These are phyloP conservation scores for Sternotherus odoratus DNA, from an alignment of 2,797 vertebrate species.

Conservation along the genomic window DNA sequence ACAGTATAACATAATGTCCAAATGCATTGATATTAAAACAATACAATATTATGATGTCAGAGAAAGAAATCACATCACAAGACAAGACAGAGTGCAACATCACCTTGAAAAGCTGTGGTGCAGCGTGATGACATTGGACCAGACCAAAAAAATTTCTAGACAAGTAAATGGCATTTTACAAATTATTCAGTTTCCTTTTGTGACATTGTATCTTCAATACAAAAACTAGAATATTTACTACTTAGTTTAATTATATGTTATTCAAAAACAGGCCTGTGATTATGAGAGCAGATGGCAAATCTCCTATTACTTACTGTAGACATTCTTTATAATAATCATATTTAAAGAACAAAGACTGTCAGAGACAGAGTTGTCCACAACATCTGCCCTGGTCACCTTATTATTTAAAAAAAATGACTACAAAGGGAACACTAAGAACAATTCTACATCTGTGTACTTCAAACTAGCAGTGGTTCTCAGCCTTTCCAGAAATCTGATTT, in stretches of 20 bases:
- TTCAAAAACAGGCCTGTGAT: neutral
- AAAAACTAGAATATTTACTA: neutral
- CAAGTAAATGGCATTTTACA: neutral
- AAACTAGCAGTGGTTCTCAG: no score
- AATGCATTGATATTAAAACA: neutral
- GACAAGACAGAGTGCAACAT: neutral
- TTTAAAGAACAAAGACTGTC: neutral
- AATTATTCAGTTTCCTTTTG: neutral
- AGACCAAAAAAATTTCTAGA: neutral
- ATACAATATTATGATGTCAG: neutral
- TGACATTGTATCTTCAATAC: neutral
- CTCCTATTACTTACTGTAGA: neutral
- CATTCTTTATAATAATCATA: neutral
- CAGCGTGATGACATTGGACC: no score
- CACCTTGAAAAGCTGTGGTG: neutral
- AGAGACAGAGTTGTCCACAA: neutral
- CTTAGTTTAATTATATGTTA: neutral
- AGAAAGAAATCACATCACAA: neutral
- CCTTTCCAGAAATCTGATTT: no score
- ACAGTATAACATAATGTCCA: neutral
- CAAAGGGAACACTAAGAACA: neutral
- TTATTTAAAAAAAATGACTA: neutral
- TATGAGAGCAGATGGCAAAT: neutral
- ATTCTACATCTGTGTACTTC: neutral
- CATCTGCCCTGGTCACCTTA: neutral